Evolutionary conservation across 2,888 invertebrate genomes (phyloP).

Genomic region (Desoria tigrina): DNA sequence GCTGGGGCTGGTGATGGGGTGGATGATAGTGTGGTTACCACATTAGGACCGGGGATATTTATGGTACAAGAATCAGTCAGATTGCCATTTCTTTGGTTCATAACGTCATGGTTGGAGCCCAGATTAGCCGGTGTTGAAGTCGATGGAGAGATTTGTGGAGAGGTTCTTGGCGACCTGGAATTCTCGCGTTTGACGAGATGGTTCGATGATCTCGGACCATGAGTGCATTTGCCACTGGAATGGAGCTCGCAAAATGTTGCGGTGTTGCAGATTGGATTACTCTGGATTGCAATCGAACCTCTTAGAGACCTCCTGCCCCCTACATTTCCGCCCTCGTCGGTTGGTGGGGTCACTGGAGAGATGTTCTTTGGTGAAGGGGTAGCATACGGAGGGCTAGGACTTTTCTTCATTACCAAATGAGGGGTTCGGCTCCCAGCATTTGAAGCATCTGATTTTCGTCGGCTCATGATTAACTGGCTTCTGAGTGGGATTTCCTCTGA

Average conservation of each 20-base stretch:
- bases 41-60: neutral
- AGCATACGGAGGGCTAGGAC: constrained; percentile 51
- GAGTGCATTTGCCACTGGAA: constrained; percentile 27
- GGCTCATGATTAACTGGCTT: constrained; percentile 46
- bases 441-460: constrained; percentile 38
- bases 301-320: constrained; percentile 29
- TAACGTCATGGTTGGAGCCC: constrained; percentile 38
- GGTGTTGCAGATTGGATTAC: constrained; percentile 36
- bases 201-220: constrained; percentile 34
- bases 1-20: neutral
- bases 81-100: constrained; percentile 50
- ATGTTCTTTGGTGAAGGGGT: constrained; percentile 48
- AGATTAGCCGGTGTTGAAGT: constrained; percentile 38
- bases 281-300: constrained; percentile 36
- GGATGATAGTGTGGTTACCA: neutral
- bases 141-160: constrained; percentile 45
- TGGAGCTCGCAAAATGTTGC: constrained; percentile 44
- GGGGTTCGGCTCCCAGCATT: constrained; percentile 39
- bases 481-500: constrained; percentile 50
- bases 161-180: constrained; percentile 40
- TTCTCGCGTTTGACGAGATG: constrained; percentile 38
- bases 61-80: constrained; percentile 1
- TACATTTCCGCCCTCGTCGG: constrained; percentile 43
- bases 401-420: constrained; percentile 51
- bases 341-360: constrained; percentile 45